phyloP scores from a whole-genome alignment of 2,113 vertebrate genomes.

The Pao palembangensis region DNA sequence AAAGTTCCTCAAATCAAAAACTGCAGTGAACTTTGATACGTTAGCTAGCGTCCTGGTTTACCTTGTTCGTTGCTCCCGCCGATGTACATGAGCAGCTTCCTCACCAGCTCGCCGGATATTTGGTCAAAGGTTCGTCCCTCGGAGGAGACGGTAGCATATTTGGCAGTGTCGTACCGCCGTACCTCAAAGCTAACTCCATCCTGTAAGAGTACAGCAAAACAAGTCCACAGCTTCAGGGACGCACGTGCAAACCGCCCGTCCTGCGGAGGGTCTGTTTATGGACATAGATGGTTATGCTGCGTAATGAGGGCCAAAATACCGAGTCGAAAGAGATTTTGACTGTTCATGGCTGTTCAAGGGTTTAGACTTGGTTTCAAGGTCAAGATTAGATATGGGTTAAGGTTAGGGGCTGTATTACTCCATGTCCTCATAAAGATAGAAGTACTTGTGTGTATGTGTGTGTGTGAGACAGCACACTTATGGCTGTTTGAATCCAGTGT shows the following conservation, averaged over 20 bases:
- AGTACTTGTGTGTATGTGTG: too few relatives aligned
- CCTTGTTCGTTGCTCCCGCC: slow-evolving; percentile 87
- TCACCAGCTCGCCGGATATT: slow-evolving; percentile 79
- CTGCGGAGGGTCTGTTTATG: too few relatives aligned
- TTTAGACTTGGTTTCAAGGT: too few relatives aligned
- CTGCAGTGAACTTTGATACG: too few relatives aligned
- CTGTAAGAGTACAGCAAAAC: slow-evolving; percentile 53
- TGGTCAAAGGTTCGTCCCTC: slow-evolving; percentile 84
- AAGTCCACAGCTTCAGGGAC: not conserved
- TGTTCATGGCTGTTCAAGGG: too few relatives aligned
- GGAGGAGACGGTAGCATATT: slow-evolving; percentile 78
- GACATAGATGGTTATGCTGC: too few relatives aligned
- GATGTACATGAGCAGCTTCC: slow-evolving; percentile 86
- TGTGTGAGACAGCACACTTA: slow-evolving; percentile 7
- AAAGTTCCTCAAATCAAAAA: too few relatives aligned
- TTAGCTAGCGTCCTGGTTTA: slow-evolving; percentile 49
- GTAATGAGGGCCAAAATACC: too few relatives aligned
- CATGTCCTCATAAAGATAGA: not conserved
- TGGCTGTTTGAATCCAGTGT: slow-evolving; percentile 10
- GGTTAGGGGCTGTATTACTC: not conserved
- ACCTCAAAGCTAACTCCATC: slow-evolving; percentile 85
- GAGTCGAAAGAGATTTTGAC: too few relatives aligned
- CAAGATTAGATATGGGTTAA: too few relatives aligned
- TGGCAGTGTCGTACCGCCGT: slow-evolving; percentile 77
- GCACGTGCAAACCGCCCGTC: too few relatives aligned